These are phyloP conservation scores for Conops quadrifasciatus DNA, from an alignment of 2,888 invertebrate genomes.

Conservation along the genomic window DNA sequence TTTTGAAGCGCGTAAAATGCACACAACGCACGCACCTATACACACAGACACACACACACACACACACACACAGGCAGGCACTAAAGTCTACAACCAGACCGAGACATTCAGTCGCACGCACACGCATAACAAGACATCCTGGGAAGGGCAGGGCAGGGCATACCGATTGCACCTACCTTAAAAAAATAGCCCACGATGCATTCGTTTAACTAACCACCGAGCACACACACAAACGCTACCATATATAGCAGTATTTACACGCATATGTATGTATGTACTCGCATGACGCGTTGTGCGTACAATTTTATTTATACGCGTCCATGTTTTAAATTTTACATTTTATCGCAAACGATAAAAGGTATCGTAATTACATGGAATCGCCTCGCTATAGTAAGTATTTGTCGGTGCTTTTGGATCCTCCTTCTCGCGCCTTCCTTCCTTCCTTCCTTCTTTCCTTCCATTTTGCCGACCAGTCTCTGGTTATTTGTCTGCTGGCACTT, in stretches of 20 bases:
- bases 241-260: neutral
- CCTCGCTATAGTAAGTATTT: conserved; percentile 17
- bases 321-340: conserved; percentile 55
- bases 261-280: neutral
- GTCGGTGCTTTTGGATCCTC: conserved; percentile 23
- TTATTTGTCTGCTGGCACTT: neutral
- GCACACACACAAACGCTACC: neutral
- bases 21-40: neutral
- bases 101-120: neutral
- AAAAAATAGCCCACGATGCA: neutral
- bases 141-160: too few relatives aligned
- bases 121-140: neutral
- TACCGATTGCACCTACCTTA: too few relatives aligned
- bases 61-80: conserved; percentile 5
- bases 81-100: neutral
- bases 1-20: neutral
- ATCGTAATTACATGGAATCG: conserved; percentile 53
- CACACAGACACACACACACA: conserved; percentile 4
- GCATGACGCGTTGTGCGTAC: conserved; percentile 39
- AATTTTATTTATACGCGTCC: conserved; percentile 52
- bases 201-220: neutral
- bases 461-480: neutral
- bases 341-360: conserved; percentile 30
- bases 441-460: neutral
- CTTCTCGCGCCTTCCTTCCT: neutral